Conservation (phyloP, 2,888 invertebrate species). For the Liposcelis brunnea region DNA sequence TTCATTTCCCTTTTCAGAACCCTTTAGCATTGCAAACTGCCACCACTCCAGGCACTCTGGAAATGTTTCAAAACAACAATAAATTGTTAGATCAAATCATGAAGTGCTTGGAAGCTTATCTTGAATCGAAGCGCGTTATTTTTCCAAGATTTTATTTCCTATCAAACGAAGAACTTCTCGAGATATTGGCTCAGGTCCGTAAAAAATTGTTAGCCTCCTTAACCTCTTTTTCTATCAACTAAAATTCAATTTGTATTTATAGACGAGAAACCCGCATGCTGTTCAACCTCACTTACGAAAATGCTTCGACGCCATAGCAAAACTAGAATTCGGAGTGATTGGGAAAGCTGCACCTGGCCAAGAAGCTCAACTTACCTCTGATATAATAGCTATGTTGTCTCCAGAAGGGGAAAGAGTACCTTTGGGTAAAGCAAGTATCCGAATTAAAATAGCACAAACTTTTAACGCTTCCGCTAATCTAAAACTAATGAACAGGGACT, state of each 20-base stretch:
- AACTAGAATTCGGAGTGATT: slow-evolving; percentile 53
- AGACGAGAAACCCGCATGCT: slow-evolving; percentile 72
- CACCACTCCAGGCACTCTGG: slow-evolving; percentile 49
- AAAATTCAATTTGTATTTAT: too few relatives aligned
- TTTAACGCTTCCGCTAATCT: too few relatives aligned
- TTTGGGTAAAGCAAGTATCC: slow-evolving; percentile 43
- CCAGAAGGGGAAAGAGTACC: slow-evolving; percentile 72
- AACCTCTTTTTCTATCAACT: neutral
- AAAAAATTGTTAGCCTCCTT: slow-evolving; percentile 3
- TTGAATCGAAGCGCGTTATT: slow-evolving; percentile 73
- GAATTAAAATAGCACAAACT: neutral
- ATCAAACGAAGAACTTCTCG: slow-evolving; percentile 52
- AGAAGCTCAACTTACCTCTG: slow-evolving; percentile 44
- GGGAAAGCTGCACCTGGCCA: slow-evolving; percentile 33
- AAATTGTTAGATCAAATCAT: slow-evolving; percentile 69
- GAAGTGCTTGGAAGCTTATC: slow-evolving; percentile 73
- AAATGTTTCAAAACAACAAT: slow-evolving; percentile 54
- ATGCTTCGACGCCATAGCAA: slow-evolving; percentile 71
- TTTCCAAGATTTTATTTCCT: slow-evolving; percentile 74
- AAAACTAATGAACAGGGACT: slow-evolving; percentile 38
- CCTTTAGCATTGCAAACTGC: slow-evolving; percentile 68
- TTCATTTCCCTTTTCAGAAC: slow-evolving; percentile 25
- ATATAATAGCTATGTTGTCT: slow-evolving; percentile 76
- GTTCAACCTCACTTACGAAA: slow-evolving; percentile 81
- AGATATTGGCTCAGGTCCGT: slow-evolving; percentile 63